Base-by-base conservation (phyloP, 1,140 invertebrate species). In the Microplitis mediator region DNA sequence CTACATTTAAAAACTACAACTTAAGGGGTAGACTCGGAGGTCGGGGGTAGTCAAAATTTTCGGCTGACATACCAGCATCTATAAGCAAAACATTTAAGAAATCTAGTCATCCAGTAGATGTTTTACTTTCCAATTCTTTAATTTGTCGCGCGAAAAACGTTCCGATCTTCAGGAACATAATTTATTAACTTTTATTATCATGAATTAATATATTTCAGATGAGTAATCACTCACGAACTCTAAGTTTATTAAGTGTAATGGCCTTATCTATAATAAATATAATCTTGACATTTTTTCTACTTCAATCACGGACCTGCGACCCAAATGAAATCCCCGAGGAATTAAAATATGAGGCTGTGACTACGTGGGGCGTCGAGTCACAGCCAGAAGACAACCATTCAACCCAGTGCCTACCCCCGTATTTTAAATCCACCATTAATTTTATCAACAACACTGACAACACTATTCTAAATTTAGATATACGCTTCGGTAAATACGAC, bases 401-500 rank as follows among this genome's bases (percentile, higher is more conserved):
- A 36, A 9, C 23, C 50, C 78, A 74, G 35, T 86, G 86, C 74
- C 68, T 82, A 9, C 85, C 87, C 16, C 80, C 81, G 31, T 76
- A 78, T 65, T 80, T 88, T 78, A 35, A 85, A 61, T 35, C 75
- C 67, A 51, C 76, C 81, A 85, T 45, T 6, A 45, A 45, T 45
- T 11, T 45, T 8, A 45, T 45, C 39, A 45, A 45, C 39, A 45
- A 3, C 39, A 9, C 86, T 71, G 86, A 89, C 69, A 82, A 87
- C 64, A 88, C 89, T 0, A 87, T 89, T 13, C 87, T 88, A 1
- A 88, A 88, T 74, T 78, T 94, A 14, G 90, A 93, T 76, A 78
- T 93, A 2, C 87, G 88, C 4, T 86, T 92, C 1, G 94, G 93
- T 0, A 87, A 92, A 67, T 95, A 92, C 92, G 94, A 95, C 73